phyloP scores from a whole-genome alignment of 2,113 vertebrate species.

The Astatoreochromis straeleni region DNA sequence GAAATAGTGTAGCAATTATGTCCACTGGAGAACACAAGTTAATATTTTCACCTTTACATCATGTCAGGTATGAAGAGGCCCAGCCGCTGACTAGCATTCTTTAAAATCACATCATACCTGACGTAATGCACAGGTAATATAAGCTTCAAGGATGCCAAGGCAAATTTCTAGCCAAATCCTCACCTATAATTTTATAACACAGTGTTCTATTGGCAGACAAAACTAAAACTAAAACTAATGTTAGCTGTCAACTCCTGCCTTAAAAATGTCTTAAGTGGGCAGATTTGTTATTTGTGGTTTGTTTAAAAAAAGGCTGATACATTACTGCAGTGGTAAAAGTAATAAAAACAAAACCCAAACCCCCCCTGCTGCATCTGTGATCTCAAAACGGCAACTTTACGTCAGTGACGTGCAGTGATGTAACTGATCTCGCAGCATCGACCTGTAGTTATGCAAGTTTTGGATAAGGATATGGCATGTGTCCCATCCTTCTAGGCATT shows the following conservation, averaged over 20 bases:
- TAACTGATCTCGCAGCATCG: neutral
- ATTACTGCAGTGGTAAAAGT: neutral
- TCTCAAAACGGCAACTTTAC: neutral
- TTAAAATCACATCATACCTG: neutral
- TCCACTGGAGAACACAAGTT: neutral
- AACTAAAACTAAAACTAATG: neutral
- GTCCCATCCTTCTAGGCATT: neutral
- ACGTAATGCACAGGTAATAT: neutral
- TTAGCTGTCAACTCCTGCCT: neutral
- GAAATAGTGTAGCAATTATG: neutral
- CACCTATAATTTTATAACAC: neutral
- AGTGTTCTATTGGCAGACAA: neutral
- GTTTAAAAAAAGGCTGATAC: neutral
- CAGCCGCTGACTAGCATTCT: neutral
- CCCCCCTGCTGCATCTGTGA: neutral
- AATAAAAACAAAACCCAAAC: rapidly evolving
- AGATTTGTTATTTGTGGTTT: neutral
- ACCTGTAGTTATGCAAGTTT: slow-evolving; percentile 3
- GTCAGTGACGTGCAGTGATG: neutral
- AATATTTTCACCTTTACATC: neutral
- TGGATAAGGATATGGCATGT: neutral
- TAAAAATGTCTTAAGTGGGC: neutral
- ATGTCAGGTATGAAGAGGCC: neutral
- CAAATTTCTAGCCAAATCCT: neutral
- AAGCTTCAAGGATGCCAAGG: neutral